phyloP scores from a whole-genome alignment of 2,888 invertebrate species.

The Marronus borbonicus region DNA sequence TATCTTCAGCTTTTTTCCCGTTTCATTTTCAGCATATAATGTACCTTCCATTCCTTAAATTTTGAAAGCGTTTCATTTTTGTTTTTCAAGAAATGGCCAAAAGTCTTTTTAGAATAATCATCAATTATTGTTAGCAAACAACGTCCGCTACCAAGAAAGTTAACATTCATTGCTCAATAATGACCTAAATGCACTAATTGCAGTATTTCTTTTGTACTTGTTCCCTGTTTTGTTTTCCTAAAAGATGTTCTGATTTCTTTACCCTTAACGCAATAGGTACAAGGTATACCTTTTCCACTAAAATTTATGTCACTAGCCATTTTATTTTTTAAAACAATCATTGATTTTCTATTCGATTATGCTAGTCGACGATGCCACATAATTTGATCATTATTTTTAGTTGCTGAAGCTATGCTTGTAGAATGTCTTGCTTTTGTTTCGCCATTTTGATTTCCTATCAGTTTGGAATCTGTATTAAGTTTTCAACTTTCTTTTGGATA shows the following conservation, averaged over 20 bases:
- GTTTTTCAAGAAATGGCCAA: too few relatives aligned
- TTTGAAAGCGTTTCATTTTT: background rate
- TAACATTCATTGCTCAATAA: background rate
- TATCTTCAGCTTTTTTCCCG: background rate
- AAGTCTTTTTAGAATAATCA: background rate
- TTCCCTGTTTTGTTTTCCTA: background rate
- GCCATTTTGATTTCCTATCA: too few relatives aligned
- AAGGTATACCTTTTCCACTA: background rate
- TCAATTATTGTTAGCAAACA: background rate
- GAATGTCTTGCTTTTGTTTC: too few relatives aligned
- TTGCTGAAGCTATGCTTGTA: too few relatives aligned
- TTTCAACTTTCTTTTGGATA: background rate
- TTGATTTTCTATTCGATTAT: background rate
- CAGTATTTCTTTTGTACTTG: background rate
- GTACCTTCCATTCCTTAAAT: background rate
- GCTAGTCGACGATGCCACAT: background rate
- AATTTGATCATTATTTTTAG: too few relatives aligned
- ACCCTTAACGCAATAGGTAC: background rate
- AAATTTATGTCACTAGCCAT: background rate
- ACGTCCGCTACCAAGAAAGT: background rate
- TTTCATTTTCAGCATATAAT: background rate
- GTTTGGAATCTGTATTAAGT: too few relatives aligned
- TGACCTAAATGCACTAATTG: background rate
- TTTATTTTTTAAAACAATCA: constrained; percentile 1
- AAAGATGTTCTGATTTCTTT: background rate